phyloP scores from a whole-genome alignment of 37 sponge, comb jelly and placozoan genomes.

The Mnemiopsis leidyi region DNA sequence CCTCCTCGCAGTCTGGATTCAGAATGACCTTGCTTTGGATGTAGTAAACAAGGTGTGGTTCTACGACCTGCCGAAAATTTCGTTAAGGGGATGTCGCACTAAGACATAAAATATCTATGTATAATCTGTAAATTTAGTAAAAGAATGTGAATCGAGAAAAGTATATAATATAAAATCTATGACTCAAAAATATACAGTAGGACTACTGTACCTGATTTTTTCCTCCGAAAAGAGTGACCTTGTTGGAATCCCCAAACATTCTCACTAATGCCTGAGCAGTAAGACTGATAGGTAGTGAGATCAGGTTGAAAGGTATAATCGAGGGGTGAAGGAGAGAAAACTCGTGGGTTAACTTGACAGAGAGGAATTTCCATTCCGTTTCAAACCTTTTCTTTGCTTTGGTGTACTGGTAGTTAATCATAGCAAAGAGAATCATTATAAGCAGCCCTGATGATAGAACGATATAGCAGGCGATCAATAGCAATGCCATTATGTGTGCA shows the following conservation, averaged over 20 bases:
- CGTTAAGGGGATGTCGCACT: too few species aligned
- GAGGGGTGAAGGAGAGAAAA: constrained; percentile 62
- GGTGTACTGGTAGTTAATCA: constrained; percentile 63
- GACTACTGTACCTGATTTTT: constrained; percentile 40
- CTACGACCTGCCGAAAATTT: constrained; percentile 59
- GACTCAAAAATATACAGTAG: too few species aligned
- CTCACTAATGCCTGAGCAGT: constrained; percentile 46
- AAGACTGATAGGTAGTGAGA: constrained; percentile 49
- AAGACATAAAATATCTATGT: too few species aligned
- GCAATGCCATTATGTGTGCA: not conserved
- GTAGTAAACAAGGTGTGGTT: constrained; percentile 65
- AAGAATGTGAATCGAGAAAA: too few species aligned
- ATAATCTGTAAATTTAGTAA: too few species aligned
- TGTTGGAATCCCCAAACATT: not conserved
- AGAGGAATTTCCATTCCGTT: constrained; percentile 48
- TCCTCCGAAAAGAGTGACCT: not conserved
- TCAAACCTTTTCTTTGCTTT: constrained; percentile 61
- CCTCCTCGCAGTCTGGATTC: constrained; percentile 50
- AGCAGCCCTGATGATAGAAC: constrained; percentile 27
- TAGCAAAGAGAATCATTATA: constrained; percentile 44
- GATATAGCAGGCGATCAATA: constrained; percentile 2
- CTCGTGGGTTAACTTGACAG: constrained; percentile 59
- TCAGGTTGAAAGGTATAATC: constrained; percentile 53
- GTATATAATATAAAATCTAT: too few species aligned
- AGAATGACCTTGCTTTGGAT: constrained; percentile 57